Percentiles rank a stretch among this genome's conserved stretches.
phyloP scores from a whole-genome alignment of 2,888 invertebrate genomes.

The Ochlodes sylvanus region DNA sequence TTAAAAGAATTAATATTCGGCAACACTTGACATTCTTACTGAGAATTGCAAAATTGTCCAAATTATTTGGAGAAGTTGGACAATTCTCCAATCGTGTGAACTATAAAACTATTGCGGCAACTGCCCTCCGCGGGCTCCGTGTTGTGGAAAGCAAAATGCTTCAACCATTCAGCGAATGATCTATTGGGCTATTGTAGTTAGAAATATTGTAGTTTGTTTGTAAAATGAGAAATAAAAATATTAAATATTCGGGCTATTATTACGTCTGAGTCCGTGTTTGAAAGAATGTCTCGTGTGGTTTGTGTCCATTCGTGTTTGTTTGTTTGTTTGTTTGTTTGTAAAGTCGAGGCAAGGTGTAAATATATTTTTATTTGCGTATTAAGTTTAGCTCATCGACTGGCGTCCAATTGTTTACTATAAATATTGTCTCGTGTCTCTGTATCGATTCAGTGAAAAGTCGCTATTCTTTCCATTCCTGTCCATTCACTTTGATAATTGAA shows the following conservation, averaged over 20 bases:
- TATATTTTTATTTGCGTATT: constrained; percentile 40
- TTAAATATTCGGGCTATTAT: constrained; percentile 70
- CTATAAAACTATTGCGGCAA: constrained; percentile 81
- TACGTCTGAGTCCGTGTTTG: constrained; percentile 64
- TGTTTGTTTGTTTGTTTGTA: too few species aligned
- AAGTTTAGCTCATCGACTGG: constrained; percentile 48
- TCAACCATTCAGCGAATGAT: constrained; percentile 64
- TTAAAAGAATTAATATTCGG: constrained; percentile 82
- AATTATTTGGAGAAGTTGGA: constrained; percentile 43
- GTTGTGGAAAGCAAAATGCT: constrained; percentile 49
- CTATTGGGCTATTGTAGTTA: constrained; percentile 79
- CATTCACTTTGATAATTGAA: constrained; percentile 56
- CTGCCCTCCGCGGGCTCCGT: constrained; percentile 49
- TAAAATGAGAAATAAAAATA: constrained; percentile 63
- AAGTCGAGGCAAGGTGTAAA: constrained; percentile 52
- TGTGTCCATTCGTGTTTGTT: constrained; percentile 58
- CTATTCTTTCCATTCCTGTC: constrained; percentile 65
- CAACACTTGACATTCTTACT: constrained; percentile 83
- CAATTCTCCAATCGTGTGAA: constrained; percentile 58
- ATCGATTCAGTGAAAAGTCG: constrained; percentile 75
- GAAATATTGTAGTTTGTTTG: constrained; percentile 46
- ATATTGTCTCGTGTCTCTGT: constrained; percentile 49
- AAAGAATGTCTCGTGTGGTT: constrained; percentile 79
- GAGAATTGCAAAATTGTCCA: constrained; percentile 56
- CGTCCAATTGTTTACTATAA: constrained; percentile 50